phyloP scores from a whole-genome alignment of 2,113 vertebrate genomes.

The Corvus hawaiiensis region DNA sequence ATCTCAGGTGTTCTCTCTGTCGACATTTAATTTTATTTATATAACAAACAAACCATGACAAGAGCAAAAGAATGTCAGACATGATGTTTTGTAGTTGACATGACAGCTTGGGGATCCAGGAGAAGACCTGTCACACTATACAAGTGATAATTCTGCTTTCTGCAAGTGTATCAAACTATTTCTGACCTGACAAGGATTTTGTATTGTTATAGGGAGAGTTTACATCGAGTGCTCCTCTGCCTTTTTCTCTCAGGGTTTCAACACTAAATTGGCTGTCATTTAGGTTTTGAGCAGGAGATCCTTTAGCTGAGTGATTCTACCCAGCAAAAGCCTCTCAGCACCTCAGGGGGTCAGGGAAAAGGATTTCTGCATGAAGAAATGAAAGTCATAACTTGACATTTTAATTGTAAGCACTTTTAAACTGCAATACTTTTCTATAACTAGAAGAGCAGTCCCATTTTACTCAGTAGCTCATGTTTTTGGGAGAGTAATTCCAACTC shows the following conservation, averaged over 20 bases:
- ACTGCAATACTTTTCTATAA: not conserved
- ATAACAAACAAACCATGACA: not conserved
- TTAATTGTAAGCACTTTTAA: not conserved
- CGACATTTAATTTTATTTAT: not conserved
- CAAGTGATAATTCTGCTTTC: not conserved
- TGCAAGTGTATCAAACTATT: not conserved
- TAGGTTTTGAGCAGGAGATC: not conserved
- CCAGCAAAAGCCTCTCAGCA: not conserved
- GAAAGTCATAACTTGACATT: not conserved
- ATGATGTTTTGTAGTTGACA: not conserved
- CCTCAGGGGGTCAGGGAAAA: not conserved
- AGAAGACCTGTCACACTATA: not conserved
- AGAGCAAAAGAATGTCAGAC: not conserved
- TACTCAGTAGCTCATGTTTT: not conserved
- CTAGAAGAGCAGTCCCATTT: not conserved
- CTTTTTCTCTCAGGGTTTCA: not conserved
- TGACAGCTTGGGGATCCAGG: not conserved
- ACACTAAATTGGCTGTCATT: not conserved
- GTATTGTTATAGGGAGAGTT: not conserved
- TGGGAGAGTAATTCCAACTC: not conserved
- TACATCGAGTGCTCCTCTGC: fast-evolving
- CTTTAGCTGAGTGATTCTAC: not conserved
- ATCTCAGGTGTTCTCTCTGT: not conserved
- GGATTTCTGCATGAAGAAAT: not conserved
- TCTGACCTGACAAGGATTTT: not conserved